Base-by-base conservation (phyloP, 53 echinoderm and acorn worm species). In the Echinarachnius parma region DNA sequence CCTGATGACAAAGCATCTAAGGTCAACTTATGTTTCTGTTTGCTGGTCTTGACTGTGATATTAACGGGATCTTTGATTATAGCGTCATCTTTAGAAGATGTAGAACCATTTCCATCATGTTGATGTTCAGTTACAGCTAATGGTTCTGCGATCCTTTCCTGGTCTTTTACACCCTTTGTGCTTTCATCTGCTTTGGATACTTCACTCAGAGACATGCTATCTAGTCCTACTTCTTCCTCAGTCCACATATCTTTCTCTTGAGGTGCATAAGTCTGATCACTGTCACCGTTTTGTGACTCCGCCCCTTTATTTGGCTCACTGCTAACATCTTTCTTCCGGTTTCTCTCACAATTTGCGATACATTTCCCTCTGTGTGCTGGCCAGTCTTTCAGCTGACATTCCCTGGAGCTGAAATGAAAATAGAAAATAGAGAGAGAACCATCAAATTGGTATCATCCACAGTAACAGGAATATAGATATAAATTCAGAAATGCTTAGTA, bases 301-400 rank as follows among this genome's bases (percentile, higher is more conserved):
- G n/a, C n/a, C n/a, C n/a, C n/a, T n/a, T n/a, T n/a, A n/a, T n/a
- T n/a, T n/a, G n/a, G n/a, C n/a, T n/a, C n/a, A n/a, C n/a, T n/a
- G n/a, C n/a, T n/a, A n/a, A n/a, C n/a, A n/a, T n/a, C n/a, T n/a
- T n/a, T n/a, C n/a, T n/a, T n/a, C n/a, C n/a, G n/a, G n/a, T n/a
- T n/a, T n/a, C n/a, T 21, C 5, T 45, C 13, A 20, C 16, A 26
- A 34, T 45, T 33, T 36, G 15, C 18, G 5, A 5, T 39, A 34
- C 37, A 33, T 3, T 36, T 7, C 31, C 22, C 26, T 53, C 77
- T 82, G 68, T 93, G 93, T 29, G 46, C 24, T 39, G 86, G 53
- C 93, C 93, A 93, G 64, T 93, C 89, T 56, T 80, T 60, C 14
- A 93, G 77, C 60, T 93, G 93, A 53, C 93, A 93, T 54, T 80